Percentiles rank a stretch among this genome's conserved stretches.
Evolutionary conservation across 1,140 invertebrate genomes (phyloP).

Genomic region (Spodoptera frugiperda): DNA sequence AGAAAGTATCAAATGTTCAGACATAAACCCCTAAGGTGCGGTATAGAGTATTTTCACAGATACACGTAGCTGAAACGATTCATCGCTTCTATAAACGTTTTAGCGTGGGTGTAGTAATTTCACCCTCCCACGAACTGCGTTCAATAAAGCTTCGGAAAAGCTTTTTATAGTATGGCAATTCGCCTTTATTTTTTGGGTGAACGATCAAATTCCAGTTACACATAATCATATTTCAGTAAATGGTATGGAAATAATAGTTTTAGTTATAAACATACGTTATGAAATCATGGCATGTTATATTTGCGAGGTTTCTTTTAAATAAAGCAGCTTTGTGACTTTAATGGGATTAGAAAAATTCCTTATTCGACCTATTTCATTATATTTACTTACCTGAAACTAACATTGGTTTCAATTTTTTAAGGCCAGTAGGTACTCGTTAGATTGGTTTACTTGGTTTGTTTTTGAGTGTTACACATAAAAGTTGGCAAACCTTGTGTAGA

Average conservation of each 20-base stretch:
- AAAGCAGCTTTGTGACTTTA: slow-evolving; percentile 21
- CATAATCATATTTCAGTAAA: slow-evolving; percentile 14
- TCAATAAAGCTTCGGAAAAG: slow-evolving; percentile 34
- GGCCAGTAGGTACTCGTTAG: too few species aligned
- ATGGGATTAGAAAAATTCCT: slow-evolving; percentile 31
- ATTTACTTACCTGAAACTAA: too few species aligned
- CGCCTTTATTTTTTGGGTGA: slow-evolving; percentile 19
- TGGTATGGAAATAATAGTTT: slow-evolving; percentile 15
- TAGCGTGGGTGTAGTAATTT: slow-evolving; percentile 52
- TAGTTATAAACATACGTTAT: slow-evolving; percentile 5
- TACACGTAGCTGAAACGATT: slow-evolving; percentile 47
- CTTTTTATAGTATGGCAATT: slow-evolving; percentile 32
- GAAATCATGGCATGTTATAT: slow-evolving; percentile 9
- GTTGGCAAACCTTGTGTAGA: too few species aligned
- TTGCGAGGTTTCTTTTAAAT: slow-evolving; percentile 35
- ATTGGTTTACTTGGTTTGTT: too few species aligned
- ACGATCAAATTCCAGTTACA: slow-evolving; percentile 16
- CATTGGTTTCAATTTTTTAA: too few species aligned
- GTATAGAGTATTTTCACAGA: not conserved
- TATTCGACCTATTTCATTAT: too few species aligned
- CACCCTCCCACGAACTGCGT: slow-evolving; percentile 49
- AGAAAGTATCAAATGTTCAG: too few species aligned
- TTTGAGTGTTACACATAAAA: too few species aligned
- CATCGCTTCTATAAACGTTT: slow-evolving; percentile 50
- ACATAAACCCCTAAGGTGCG: slow-evolving; percentile 6